Evolutionary conservation across 2,888 invertebrate genomes (phyloP).

Genomic region (Agriotes lineatus): DNA sequence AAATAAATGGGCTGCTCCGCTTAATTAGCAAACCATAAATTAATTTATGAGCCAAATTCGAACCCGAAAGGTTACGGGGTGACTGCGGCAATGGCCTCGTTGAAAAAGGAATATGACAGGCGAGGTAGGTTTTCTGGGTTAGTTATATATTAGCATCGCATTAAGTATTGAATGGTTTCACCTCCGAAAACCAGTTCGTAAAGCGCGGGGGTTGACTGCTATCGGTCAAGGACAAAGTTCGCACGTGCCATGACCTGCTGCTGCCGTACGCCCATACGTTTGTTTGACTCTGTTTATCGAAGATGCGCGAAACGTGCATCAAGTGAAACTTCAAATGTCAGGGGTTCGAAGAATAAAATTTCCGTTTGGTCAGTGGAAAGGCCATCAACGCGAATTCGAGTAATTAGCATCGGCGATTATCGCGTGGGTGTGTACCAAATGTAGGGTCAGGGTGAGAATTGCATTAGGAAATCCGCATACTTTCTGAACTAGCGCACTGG

Average conservation of each 20-base stretch:
- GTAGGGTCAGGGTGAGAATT: no score
- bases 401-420: no score
- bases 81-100: slow-evolving; percentile 29
- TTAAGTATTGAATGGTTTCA: slow-evolving; percentile 10
- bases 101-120: background rate
- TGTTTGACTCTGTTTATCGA: slow-evolving; percentile 15
- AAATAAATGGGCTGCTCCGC: background rate
- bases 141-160: background rate
- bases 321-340: background rate
- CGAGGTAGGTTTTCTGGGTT: background rate
- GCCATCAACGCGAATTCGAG: no score
- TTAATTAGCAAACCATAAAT: background rate
- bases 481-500: no score
- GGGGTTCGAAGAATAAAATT: background rate
- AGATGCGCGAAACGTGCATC: slow-evolving; percentile 4
- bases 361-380: background rate
- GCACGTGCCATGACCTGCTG: slow-evolving; percentile 38
- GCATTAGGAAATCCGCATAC: no score
- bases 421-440: no score
- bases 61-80: slow-evolving; percentile 42
- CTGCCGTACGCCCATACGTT: slow-evolving; percentile 29
- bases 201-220: slow-evolving; percentile 22
- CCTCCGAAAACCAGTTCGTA: slow-evolving; percentile 21
- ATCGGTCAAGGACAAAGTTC: slow-evolving; percentile 45
- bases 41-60: slow-evolving; percentile 10